These are phyloP conservation scores for Acyrthosiphon pisum DNA, from an alignment of 1,140 invertebrate species.

Conservation along the genomic window DNA sequence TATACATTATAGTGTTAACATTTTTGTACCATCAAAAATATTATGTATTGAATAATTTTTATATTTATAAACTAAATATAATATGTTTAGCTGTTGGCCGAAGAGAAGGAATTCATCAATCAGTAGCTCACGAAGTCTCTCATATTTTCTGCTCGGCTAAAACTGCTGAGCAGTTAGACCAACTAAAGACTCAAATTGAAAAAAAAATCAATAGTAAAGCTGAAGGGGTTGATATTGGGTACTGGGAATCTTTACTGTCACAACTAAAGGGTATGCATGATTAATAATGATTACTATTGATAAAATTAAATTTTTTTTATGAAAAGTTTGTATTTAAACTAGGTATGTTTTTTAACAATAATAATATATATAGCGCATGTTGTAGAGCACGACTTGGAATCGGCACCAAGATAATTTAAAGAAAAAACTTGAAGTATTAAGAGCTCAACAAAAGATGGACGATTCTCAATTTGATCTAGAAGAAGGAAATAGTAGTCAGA, in stretches of 20 bases:
- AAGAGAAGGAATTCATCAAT: conserved; percentile 91
- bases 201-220: conserved; percentile 82
- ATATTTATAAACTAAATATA: background rate
- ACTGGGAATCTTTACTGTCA: conserved; percentile 94
- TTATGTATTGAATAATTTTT: background rate
- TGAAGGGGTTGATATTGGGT: conserved; percentile 94
- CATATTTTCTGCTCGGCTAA: conserved; percentile 94
- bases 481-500: conserved; percentile 55
- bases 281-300: background rate
- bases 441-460: conserved; percentile 82
- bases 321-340: background rate
- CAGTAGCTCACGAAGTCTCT: conserved; percentile 89
- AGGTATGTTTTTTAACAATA: background rate
- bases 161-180: conserved; percentile 82
- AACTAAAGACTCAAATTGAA: conserved; percentile 86
- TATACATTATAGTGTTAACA: background rate
- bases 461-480: conserved; percentile 60
- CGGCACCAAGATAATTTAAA: conserved; percentile 90
- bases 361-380: conserved; percentile 77
- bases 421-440: conserved; percentile 87
- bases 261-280: conserved; percentile 79
- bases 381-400: conserved; percentile 89
- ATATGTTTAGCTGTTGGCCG: conserved; percentile 69
- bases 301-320: background rate
- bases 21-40: background rate